Evolutionary conservation across 2,113 vertebrate species (phyloP).

Genomic region (Microtus pennsylvanicus): DNA sequence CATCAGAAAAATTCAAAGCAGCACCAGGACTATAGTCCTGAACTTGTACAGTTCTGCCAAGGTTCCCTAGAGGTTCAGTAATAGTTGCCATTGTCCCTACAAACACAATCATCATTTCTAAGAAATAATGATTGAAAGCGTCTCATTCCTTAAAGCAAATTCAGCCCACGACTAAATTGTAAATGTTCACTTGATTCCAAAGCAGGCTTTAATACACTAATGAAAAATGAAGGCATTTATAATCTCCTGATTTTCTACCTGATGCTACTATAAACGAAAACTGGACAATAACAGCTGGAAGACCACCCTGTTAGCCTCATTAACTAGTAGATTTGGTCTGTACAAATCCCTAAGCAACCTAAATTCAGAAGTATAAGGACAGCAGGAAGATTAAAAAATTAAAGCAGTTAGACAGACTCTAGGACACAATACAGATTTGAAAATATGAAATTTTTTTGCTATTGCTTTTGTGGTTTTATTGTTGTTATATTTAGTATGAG

Average conservation of each 20-base stretch:
- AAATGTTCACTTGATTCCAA: slow-evolving; percentile 25
- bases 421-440: slow-evolving; percentile 42
- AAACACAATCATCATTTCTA: not conserved
- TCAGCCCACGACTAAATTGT: slow-evolving; percentile 34
- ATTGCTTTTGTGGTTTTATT: not conserved
- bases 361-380: slow-evolving; percentile 38
- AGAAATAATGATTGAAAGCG: slow-evolving; percentile 27
- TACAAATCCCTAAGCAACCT: slow-evolving; percentile 22
- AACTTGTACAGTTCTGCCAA: slow-evolving; percentile 56
- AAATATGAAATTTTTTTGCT: not conserved
- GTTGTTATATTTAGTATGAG: not conserved
- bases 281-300: not conserved
- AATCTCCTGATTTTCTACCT: slow-evolving; percentile 57
- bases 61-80: slow-evolving; percentile 38
- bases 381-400: not conserved
- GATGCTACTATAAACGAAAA: slow-evolving; percentile 51
- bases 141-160: slow-evolving; percentile 53
- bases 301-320: not conserved
- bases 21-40: not conserved
- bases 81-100: not conserved
- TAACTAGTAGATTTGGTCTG: slow-evolving; percentile 55
- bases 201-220: slow-evolving; percentile 10
- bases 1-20: slow-evolving; percentile 51
- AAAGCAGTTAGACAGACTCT: slow-evolving; percentile 29
- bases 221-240: slow-evolving; percentile 42